Percentiles rank a stretch among this genome's conserved stretches.
Conservation (phyloP, 2,113 vertebrate genomes). For the Chaetorhynchus papuensis region DNA sequence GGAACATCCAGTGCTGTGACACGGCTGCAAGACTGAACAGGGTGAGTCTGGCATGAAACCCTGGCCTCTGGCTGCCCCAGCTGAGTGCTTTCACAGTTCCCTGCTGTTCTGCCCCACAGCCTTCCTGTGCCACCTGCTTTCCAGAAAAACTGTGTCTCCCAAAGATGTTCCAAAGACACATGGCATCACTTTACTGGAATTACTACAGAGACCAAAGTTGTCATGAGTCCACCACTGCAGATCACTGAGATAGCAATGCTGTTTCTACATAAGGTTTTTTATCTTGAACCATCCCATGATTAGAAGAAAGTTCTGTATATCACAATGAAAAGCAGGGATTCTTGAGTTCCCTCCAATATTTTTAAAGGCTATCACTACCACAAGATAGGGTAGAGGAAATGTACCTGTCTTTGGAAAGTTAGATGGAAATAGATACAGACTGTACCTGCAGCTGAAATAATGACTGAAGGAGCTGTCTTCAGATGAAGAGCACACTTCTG, state of each 20-base stretch:
- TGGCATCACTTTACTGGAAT: neutral
- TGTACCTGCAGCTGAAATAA: neutral
- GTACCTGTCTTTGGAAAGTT: neutral
- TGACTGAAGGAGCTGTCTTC: slow-evolving; percentile 16
- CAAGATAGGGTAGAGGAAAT: neutral
- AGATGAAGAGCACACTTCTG: neutral
- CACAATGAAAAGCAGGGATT: neutral
- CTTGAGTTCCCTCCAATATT: neutral
- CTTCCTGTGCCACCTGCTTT: neutral
- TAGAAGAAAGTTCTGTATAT: neutral
- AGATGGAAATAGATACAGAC: neutral
- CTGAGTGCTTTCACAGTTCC: neutral
- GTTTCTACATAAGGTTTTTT: neutral
- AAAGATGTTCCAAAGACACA: neutral
- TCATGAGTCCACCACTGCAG: neutral
- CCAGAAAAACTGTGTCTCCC: neutral
- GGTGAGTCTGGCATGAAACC: neutral
- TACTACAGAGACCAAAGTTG: neutral
- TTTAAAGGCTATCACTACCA: neutral
- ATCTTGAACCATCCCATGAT: neutral
- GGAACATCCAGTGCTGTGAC: neutral
- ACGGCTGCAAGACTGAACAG: neutral
- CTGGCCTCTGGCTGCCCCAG: neutral
- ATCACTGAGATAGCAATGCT: neutral
- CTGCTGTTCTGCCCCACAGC: neutral